Evolutionary conservation across 2,888 invertebrate species (phyloP), one percentile per base, ranked within the genome.

Genomic region (Drosophila prolongata): DNA sequence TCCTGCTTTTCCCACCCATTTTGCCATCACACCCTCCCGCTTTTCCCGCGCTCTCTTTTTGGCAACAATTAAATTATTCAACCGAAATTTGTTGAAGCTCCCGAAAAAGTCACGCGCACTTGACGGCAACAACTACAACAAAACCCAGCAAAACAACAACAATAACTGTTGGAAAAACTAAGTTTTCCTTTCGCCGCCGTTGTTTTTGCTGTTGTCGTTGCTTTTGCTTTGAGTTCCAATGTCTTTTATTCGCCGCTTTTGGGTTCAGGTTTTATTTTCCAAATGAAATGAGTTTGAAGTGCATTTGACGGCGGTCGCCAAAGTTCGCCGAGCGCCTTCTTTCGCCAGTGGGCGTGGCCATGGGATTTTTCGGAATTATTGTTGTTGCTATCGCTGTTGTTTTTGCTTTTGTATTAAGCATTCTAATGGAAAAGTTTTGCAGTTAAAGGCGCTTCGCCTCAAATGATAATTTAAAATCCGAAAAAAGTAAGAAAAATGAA

Each of bases 81-180:
- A 89, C 89, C 89, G 79, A 89, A 89, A 89, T 88, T 85, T 88
- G 89, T 89, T 87, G 70, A 75, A 88, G 89, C 77, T 88, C 75
- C 80, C 89, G 71, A 62, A 84, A 89, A 89, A 87, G 89, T 89
- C 89, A 89, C 89, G 89, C 89, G 83, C 83, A 89, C 83, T 89
- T 83, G 83, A 83, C 83, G 86, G 85, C 67, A 71, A 75, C 80
- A 71, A 62, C 60, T 65, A 52, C 54, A 68, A 43, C 44, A 42
- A 53, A 19, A 19, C 38, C 38, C 47, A 30, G 14, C 30, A 11
- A 47, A 19, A 19, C 55, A 40, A 53, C 50, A 67, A 58, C 54
- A 67, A 64, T 10, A 54, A 11, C 43, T 37, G 34, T 68, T 64
- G 58, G 38, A 55, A 73, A 65, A 72, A 57, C 71, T 81, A 71